phyloP scores from a whole-genome alignment of 2,888 invertebrate species.

The Pilophorus perplexus region DNA sequence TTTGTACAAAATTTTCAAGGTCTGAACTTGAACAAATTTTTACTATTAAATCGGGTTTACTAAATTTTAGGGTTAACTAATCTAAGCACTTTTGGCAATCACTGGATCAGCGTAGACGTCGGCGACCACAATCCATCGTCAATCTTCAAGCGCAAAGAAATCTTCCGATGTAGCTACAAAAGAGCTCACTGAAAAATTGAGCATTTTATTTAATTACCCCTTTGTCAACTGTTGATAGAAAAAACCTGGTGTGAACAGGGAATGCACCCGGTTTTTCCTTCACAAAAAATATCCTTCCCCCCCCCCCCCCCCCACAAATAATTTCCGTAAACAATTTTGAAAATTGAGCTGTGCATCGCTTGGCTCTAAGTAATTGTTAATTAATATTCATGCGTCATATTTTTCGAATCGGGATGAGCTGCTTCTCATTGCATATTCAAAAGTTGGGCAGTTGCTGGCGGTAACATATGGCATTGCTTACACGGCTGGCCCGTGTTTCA shows the following conservation, averaged over 20 bases:
- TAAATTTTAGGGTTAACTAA: too few relatives aligned
- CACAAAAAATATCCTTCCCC: too few relatives aligned
- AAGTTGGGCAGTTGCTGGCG: conserved; percentile 22
- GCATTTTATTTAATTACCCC: conserved; percentile 6
- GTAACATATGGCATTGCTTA: conserved; percentile 33
- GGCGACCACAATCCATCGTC: too few relatives aligned
- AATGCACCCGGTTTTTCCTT: conserved; percentile 1
- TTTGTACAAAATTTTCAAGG: too few relatives aligned
- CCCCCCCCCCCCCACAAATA: neutral
- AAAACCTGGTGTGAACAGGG: conserved; percentile 12
- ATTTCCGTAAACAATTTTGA: neutral
- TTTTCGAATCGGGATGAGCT: conserved; percentile 32
- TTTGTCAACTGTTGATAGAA: neutral
- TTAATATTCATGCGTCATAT: conserved; percentile 36
- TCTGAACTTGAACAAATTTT: too few relatives aligned
- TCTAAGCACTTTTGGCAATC: too few relatives aligned
- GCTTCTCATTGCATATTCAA: conserved; percentile 32
- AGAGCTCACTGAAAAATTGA: too few relatives aligned
- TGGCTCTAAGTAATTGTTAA: conserved; percentile 9
- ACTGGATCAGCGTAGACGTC: too few relatives aligned
- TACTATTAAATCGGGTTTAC: too few relatives aligned
- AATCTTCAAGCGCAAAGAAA: too few relatives aligned
- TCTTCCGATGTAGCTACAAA: too few relatives aligned
- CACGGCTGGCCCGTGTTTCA: conserved; percentile 39
- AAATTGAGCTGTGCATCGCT: neutral